Percentiles rank a stretch among this genome's conserved stretches.
Evolutionary conservation across 1,140 invertebrate species (phyloP).

Genomic region (Dreissena rostriformis): DNA sequence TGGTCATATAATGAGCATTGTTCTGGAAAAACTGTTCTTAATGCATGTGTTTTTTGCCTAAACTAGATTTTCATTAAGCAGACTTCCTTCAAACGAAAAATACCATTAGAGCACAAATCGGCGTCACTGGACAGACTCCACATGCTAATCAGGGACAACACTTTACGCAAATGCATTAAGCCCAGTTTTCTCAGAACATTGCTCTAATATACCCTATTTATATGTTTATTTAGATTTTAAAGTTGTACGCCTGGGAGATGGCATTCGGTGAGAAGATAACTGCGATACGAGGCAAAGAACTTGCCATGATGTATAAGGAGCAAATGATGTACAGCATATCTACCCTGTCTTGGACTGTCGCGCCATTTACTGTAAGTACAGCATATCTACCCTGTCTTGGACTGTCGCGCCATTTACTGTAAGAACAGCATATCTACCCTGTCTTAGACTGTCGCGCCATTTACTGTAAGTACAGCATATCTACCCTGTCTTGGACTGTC

Average conservation of each 20-base stretch:
- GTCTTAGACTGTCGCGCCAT: no score
- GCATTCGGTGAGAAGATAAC: constrained; percentile 80
- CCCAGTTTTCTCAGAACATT: no score
- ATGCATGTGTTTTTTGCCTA: no score
- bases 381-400: constrained; percentile 94
- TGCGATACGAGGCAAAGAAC: constrained; percentile 77
- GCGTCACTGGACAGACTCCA: not conserved
- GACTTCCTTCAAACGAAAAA: no score
- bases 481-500: constrained; percentile 96
- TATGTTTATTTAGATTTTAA: constrained; percentile 65
- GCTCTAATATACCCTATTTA: not conserved
- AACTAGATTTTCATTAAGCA: no score
- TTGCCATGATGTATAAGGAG: constrained; percentile 79
- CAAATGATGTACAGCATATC: constrained; percentile 84
- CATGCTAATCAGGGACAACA: no score
- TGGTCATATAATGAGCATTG: no score
- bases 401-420: constrained; percentile 95
- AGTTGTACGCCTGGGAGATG: constrained; percentile 76
- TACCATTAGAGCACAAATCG: no score
- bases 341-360: constrained; percentile 96
- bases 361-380: constrained; percentile 89
- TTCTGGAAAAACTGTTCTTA: no score
- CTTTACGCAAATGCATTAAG: no score
- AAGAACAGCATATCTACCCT: no score
- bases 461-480: constrained; percentile 84